phyloP scores from a whole-genome alignment of 2,888 invertebrate genomes.

The Xestia ashworthii region DNA sequence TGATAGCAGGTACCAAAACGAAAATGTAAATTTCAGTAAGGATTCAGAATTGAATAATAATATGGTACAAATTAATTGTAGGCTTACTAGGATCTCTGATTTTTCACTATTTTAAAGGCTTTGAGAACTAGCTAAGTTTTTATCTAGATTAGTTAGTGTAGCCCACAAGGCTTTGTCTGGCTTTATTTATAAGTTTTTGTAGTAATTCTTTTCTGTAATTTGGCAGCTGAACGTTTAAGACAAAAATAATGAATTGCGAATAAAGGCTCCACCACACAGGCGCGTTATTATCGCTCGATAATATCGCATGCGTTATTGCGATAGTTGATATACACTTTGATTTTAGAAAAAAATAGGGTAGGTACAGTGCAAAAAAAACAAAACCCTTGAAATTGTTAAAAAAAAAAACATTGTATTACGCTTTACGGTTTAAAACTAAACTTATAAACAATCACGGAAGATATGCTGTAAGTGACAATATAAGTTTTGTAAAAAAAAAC shows the following conservation, averaged over 20 bases:
- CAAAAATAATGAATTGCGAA: slow-evolving; percentile 7
- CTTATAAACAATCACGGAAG: no score
- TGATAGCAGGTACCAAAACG: neutral
- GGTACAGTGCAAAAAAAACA: no score
- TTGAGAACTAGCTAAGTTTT: slow-evolving; percentile 34
- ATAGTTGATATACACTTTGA: no score
- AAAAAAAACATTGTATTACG: no score
- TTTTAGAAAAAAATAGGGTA: no score
- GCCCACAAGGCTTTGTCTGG: slow-evolving; percentile 31
- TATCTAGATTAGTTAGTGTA: slow-evolving; percentile 36
- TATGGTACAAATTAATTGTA: neutral
- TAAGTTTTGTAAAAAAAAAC: no score
- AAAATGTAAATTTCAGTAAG: neutral
- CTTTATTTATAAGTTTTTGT: slow-evolving; percentile 21
- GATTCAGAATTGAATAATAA: slow-evolving; percentile 1
- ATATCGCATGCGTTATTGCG: no score
- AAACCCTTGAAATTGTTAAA: no score
- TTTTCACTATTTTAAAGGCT: slow-evolving; percentile 35
- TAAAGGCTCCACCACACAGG: neutral
- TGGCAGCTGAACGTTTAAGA: slow-evolving; percentile 2
- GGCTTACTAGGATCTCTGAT: neutral
- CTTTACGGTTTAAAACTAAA: no score
- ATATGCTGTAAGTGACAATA: no score
- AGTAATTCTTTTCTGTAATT: slow-evolving; percentile 30
- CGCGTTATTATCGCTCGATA: no score